Evolutionary conservation across 1,140 invertebrate genomes (phyloP).

Genomic region (Pseudobourletiella spinata): DNA sequence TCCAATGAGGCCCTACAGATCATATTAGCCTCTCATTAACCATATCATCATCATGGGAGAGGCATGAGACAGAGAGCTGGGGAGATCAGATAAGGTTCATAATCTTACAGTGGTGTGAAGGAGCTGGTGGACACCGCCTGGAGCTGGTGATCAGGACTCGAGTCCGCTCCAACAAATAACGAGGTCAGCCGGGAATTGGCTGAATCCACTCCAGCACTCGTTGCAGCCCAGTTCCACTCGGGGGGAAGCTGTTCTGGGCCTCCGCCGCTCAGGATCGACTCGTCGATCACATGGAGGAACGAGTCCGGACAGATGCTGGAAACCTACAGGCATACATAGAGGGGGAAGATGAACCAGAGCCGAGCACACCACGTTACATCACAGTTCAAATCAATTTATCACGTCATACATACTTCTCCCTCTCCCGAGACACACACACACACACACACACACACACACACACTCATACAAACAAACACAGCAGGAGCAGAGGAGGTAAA

Average conservation of each 20-base stretch:
- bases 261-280: conserved; percentile 26
- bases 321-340: too few relatives aligned
- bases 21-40: too few relatives aligned
- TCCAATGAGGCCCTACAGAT: conserved; percentile 25
- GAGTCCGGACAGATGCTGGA: conserved; percentile 34
- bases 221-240: conserved; percentile 27
- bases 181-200: conserved; percentile 14
- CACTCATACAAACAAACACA: neutral
- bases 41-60: too few relatives aligned
- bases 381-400: too few relatives aligned
- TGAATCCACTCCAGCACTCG: conserved; percentile 16
- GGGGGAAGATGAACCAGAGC: too few relatives aligned
- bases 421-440: neutral
- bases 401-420: neutral
- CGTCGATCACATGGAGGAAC: conserved; percentile 30
- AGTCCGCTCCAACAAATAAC: conserved; percentile 13
- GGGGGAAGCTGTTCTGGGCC: conserved; percentile 8
- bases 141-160: conserved; percentile 4
- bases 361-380: too few relatives aligned
- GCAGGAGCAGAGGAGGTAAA: neutral
- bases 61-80: too few relatives aligned
- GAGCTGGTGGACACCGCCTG: neutral
- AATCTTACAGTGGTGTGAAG: conserved; percentile 24
- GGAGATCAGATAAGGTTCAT: too few relatives aligned
- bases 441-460: neutral